Conservation (phyloP, 1,140 invertebrate genomes). For the Diploscapter pachys region DNA sequence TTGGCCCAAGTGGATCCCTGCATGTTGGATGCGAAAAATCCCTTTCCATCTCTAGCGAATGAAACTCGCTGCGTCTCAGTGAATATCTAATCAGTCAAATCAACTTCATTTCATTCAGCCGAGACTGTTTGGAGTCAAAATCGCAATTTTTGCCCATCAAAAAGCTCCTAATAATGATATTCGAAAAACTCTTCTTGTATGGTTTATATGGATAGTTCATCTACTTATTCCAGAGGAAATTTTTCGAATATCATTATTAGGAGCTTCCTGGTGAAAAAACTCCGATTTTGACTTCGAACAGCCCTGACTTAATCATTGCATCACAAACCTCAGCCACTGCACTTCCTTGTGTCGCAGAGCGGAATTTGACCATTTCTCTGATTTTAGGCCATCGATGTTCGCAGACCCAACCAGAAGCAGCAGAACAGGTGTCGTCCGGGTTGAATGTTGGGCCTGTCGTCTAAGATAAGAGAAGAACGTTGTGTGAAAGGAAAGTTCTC, state of each 20-base stretch:
- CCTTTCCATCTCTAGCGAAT: conserved; percentile 43
- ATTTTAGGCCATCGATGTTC: conserved; percentile 69
- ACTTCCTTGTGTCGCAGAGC: conserved; percentile 29
- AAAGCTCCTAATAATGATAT: no score
- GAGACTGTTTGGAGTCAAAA: no score
- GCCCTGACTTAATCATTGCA: no score
- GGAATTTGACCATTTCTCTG: conserved; percentile 49
- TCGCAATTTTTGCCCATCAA: no score
- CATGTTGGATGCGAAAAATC: conserved; percentile 49
- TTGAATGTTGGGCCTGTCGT: conserved; percentile 63
- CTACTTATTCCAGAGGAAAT: no score
- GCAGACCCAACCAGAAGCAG: conserved; percentile 78
- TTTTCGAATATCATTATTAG: no score
- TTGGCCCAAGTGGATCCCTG: conserved; percentile 6
- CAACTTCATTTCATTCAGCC: no score
- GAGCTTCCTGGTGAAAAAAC: no score
- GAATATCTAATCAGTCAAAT: conserved; percentile 1
- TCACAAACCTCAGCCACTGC: conserved; percentile 22
- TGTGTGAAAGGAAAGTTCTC: no score
- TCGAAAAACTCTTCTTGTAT: no score
- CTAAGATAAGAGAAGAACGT: conserved; percentile 37
- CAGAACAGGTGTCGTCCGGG: conserved; percentile 67
- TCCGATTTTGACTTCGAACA: no score
- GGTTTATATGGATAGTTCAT: no score
- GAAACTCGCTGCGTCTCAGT: conserved; percentile 40